Base-by-base conservation (phyloP, 2,888 invertebrate genomes). In the Melipona bicolor region DNA sequence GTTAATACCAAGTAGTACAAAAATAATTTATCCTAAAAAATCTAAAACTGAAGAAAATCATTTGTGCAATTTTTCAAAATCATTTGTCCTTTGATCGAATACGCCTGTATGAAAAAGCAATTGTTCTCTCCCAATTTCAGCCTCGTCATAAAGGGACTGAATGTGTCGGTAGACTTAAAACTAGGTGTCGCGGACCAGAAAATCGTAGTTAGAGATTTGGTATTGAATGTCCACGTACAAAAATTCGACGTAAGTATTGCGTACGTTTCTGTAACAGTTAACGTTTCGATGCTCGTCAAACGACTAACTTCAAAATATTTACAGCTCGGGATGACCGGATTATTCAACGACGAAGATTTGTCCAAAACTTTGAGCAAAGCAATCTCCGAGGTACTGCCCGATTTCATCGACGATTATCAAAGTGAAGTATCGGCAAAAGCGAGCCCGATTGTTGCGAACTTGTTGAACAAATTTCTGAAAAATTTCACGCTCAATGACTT, bases 351-450 rank as follows among this genome's bases (percentile, higher is more conserved):
- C 64, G 83, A 90, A 0, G 84, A 89, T 0, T 0, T 88, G 0
- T 92, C 93, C 2, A 32, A 67, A 1, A 6, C 90, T 2, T 0
- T 92, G 6, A 91, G 93, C 77, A 36, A 69, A 0, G 52, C 88
- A 0, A 27, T 92, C 6, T 87, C 90, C 21, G 90, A 92, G 3
- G 56, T 90, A 27, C 61, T 67, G 4, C 90, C 92, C 0, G 62
- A 87, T 11, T 2, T 90, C 4, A 0, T 93, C 19, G 21, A 67
- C 0, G 88, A 90, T n/a, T 90, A 89, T 50, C 92, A 92, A 36
- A 36, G 61, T 0, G 52, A 85, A 32, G 3, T 92, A 5, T 80
- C 86, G 1, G 0, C 15, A 0, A 0, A 17, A 0, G 52, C 83
- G 0, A 84, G 86, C 32, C 9, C 75, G 1, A 0, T 76, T 1